Base-by-base conservation (phyloP, 1,140 invertebrate genomes). In the Monochamus saltuarius region DNA sequence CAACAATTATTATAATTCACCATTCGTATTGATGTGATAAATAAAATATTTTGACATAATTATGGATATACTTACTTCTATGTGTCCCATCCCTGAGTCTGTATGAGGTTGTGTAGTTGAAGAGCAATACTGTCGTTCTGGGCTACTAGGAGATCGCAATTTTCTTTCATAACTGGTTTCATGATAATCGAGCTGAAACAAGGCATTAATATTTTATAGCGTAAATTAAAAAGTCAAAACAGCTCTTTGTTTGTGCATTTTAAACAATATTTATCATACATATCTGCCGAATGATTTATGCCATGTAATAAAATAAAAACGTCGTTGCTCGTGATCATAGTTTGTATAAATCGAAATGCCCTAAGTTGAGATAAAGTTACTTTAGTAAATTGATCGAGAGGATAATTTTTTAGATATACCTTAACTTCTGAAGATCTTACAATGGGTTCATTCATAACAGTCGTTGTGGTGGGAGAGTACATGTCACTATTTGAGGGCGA, bases 61-160 rank as follows among this genome's bases (percentile, higher is more conserved):
- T n/a, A n/a, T 29, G 22, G 6, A 29, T 29, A 29, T 3, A 56
- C 13, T 59, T 57, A 66, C 65, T 62, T 64, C 61, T 14, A 45
- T 59, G 14, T 59, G 59, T 72, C 77, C 78, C 69, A 79, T 81
- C 69, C 85, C 84, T 40, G 85, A 77, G 68, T 87, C 87, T 59
- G 86, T 87, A 56, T 87, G 81, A n/a, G 86, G 82, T 65, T 88
- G 87, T 39, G 89, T 91, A 0, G 89, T 91, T 39, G 88, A 90
- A 13, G 88, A 90, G 75, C 89, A 91, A 70, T 87, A 87, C 70
- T 91, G 88, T 71, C 86, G 82, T 68, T 90, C 89, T 8, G 89
- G 89, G 62, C 87, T 89, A 13, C 83, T 87, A 7, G 88, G 88
- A 36, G 76, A 82, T 77, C 78, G 67, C 75, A 81, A 69, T 78